Percentiles rank a stretch among this genome's conserved stretches.
These are phyloP conservation scores for Andrena cerasifolii DNA, from an alignment of 1,140 invertebrate species.

Conservation along the genomic window DNA sequence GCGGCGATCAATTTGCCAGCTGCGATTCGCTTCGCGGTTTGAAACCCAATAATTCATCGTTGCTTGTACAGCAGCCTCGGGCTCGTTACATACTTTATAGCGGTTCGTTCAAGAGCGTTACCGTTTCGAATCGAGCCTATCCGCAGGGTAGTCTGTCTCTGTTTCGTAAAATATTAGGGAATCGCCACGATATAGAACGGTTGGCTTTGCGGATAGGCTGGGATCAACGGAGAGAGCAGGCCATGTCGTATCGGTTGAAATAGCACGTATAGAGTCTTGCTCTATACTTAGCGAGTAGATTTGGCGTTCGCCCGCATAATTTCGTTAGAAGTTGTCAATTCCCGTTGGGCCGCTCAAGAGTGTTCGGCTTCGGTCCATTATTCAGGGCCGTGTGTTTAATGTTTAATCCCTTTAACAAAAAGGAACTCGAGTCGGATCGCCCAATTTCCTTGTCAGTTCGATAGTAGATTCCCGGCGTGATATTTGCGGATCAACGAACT, in stretches of 20 bases:
- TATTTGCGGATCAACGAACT: constrained; percentile 38
- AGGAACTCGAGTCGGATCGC: no score
- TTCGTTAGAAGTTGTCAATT: constrained; percentile 43
- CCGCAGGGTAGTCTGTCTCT: background rate
- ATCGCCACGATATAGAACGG: constrained; percentile 1
- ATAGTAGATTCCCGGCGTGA: background rate
- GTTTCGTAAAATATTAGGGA: background rate
- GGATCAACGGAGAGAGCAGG: background rate
- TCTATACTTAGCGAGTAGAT: constrained; percentile 36
- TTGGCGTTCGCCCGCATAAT: constrained; percentile 54
- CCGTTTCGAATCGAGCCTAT: background rate
- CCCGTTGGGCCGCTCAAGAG: background rate
- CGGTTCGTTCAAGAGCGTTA: background rate
- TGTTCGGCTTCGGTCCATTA: constrained; percentile 9
- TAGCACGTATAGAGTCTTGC: constrained; percentile 16
- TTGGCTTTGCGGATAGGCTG: background rate
- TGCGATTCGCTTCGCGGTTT: background rate
- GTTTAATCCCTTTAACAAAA: no score
- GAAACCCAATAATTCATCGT: constrained; percentile 18
- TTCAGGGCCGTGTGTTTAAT: background rate
- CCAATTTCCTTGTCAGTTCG: constrained; percentile 1
- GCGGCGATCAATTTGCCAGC: constrained; percentile 47
- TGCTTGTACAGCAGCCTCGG: background rate
- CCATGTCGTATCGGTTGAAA: constrained; percentile 14
- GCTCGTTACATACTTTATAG: background rate